These are phyloP conservation scores for Mantis religiosa DNA, from an alignment of 2,888 invertebrate genomes.

Conservation along the genomic window DNA sequence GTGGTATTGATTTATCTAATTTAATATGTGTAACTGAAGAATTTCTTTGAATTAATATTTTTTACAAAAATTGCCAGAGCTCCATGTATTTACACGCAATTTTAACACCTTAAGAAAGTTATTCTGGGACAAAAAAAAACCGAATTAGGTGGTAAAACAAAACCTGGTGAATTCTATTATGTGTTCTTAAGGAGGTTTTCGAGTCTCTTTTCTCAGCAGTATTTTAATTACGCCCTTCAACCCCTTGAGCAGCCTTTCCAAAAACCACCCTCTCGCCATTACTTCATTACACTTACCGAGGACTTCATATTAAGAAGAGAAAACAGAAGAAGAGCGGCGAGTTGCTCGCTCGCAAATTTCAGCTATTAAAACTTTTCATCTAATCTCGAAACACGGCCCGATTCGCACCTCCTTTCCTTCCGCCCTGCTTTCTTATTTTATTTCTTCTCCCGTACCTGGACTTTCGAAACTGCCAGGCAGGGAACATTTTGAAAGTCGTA, in stretches of 20 bases:
- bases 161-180: neutral
- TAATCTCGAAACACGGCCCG: neutral
- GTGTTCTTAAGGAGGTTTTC: neutral
- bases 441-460: neutral
- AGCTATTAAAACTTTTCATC: neutral
- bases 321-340: neutral
- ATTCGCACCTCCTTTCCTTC: neutral
- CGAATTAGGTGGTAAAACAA: neutral
- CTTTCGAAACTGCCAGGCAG: conserved; percentile 17
- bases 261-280: neutral
- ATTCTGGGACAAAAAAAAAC: neutral
- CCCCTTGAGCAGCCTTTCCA: neutral
- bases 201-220: neutral
- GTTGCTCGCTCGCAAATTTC: neutral
- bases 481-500: conserved; percentile 23
- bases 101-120: neutral
- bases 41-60: no score
- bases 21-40: no score
- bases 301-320: neutral
- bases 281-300: neutral
- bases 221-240: neutral
- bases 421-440: neutral
- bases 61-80: no score
- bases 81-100: neutral
- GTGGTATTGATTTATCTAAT: no score